A percentile compares a stretch with the other conserved stretches of the same genome.
These are phyloP conservation scores for Pseudomyrmex sp. DNA, from an alignment of 1,140 invertebrate genomes.

Conservation along the genomic window DNA sequence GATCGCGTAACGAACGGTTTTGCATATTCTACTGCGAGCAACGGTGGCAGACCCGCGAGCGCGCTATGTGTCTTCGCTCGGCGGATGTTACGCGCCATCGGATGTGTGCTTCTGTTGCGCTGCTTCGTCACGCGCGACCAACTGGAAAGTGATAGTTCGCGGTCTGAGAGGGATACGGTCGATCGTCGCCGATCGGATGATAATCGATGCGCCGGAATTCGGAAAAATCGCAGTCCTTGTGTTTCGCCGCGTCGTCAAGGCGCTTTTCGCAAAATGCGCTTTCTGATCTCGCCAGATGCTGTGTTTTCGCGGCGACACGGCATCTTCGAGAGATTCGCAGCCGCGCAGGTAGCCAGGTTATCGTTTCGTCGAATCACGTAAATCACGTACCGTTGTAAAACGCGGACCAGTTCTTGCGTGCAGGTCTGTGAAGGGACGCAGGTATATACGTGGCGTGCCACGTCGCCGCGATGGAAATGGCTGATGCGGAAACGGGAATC, in stretches of 20 bases:
- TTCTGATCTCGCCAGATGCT: neutral
- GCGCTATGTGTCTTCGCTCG: constrained; percentile 42
- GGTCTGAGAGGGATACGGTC: constrained; percentile 2
- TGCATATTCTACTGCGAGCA: constrained; percentile 77
- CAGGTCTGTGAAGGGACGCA: constrained; percentile 23
- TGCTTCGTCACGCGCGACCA: constrained; percentile 79
- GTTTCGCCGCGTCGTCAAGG: no score
- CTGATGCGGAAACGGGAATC: constrained; percentile 64
- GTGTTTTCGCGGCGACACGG: constrained; percentile 8
- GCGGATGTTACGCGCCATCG: constrained; percentile 24
- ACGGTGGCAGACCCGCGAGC: constrained; percentile 11
- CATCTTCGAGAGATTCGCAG: constrained; percentile 46
- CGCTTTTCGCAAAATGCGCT: neutral
- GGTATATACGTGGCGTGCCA: constrained; percentile 28
- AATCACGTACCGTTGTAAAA: constrained; percentile 65
- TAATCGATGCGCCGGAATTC: constrained; percentile 39
- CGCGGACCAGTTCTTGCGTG: constrained; percentile 63
- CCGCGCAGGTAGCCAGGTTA: constrained; percentile 56
- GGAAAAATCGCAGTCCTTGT: no score
- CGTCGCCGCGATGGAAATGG: constrained; percentile 43
- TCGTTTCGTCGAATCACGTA: constrained; percentile 66
- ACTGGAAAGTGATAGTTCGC: constrained; percentile 79
- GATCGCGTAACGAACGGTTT: constrained; percentile 76
- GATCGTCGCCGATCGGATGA: constrained; percentile 22
- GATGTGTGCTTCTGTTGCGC: constrained; percentile 56